Evolutionary conservation across 2,113 vertebrate species (phyloP), one percentile per base, ranked within the genome.

Genomic region (Hydropotes inermis): DNA sequence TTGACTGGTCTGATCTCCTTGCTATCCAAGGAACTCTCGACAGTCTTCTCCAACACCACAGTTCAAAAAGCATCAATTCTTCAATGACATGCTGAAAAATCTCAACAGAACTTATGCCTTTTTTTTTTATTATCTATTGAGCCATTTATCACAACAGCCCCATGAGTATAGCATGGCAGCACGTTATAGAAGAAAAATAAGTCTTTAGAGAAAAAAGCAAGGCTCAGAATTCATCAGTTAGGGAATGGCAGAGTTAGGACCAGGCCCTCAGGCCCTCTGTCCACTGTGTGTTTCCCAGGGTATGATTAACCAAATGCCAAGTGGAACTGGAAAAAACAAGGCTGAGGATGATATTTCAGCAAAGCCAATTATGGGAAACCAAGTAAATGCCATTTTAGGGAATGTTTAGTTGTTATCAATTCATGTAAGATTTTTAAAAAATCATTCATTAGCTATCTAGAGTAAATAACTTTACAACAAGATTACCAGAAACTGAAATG

Each of bases 91-190:
- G 21, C 2, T 74, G 36, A 25, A 74, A 76, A 76, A 36, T 78
- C 28, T 25, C 89, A 89, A 60, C 10, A 52, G 67, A 92, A 50
- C 36, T 61, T 30, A 3, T 0, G 39, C 3, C 15, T 43, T 50
- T 87, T 84, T 19, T 54, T 19, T 54, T 36, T 36, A 82, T 25
- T 13, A 7, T 19, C 9, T 21, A 14, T 4, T 0, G 0, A 79
- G 45, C 52, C 61, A 15, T 9, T 6, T 7, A 52, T 19, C 55
- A 45, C n/a, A 27, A 15, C 23, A 30, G 54, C 33, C 45, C 55
- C 14, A 1, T 0, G 21, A 14, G 10, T 55, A 8, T n/a, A 27
- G 21, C 0, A n/a, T 2, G 52, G 47, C 64, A 47, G 39, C 30
- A 45, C 43, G 19, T n/a, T 61, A 39, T 3, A 81, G 45, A 47